Conservation (phyloP, 2,113 vertebrate genomes). For the Sapayoa aenigma region DNA sequence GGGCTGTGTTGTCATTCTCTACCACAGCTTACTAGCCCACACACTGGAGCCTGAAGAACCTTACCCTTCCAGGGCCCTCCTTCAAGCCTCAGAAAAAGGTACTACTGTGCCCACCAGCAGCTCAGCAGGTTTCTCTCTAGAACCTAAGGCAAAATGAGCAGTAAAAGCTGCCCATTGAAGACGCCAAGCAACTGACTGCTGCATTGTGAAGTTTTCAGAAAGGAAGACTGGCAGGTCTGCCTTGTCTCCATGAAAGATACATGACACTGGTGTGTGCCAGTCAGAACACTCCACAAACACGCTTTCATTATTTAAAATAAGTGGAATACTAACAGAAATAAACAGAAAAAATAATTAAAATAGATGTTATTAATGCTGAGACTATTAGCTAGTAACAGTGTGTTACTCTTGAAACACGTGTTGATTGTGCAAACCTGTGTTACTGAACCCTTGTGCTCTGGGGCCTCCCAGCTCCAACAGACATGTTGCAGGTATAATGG, state of each 20-base stretch:
- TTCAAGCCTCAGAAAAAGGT: not conserved
- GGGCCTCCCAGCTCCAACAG: not conserved
- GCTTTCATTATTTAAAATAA: not conserved
- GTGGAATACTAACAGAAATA: not conserved
- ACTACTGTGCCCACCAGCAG: not conserved
- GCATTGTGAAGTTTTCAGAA: not conserved
- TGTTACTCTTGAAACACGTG: not conserved
- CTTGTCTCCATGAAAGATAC: fast-evolving
- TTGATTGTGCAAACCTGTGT: not conserved
- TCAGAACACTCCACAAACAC: not conserved
- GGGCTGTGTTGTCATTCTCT: not conserved
- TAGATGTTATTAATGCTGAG: not conserved
- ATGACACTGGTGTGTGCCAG: not conserved
- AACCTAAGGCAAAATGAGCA: fast-evolving
- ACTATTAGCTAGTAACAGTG: not conserved
- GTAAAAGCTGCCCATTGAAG: not conserved
- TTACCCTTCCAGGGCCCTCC: not conserved
- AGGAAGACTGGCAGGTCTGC: not conserved
- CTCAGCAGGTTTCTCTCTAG: not conserved
- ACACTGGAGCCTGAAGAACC: not conserved
- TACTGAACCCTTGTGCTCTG: not conserved
- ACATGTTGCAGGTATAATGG: not conserved
- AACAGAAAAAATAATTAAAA: not conserved
- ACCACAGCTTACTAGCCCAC: not conserved
- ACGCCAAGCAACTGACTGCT: not conserved